Evolutionary conservation across 2,113 vertebrate species (phyloP).

Genomic region (Pao palembangensis): DNA sequence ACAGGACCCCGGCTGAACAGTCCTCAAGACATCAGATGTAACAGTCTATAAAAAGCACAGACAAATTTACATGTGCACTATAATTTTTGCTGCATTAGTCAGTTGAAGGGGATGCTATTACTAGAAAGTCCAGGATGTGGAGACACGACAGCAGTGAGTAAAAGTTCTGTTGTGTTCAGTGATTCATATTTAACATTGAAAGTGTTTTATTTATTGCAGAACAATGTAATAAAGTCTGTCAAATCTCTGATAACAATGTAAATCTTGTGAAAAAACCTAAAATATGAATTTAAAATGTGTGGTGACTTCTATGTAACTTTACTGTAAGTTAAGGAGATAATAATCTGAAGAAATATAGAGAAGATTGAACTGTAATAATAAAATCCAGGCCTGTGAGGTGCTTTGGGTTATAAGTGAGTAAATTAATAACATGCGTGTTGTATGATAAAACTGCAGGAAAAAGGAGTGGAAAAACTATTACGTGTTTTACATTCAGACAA

Average conservation of each 20-base stretch:
- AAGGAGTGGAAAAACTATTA: neutral
- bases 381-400: neutral
- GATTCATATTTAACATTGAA: slow-evolving; percentile 3
- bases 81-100: neutral
- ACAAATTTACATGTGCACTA: neutral
- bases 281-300: too few relatives aligned
- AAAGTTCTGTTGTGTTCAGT: slow-evolving; percentile 1
- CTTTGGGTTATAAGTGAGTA: neutral
- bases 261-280: too few relatives aligned
- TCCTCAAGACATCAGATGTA: too few relatives aligned
- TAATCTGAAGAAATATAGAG: too few relatives aligned
- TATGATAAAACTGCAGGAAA: neutral
- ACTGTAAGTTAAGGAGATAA: too few relatives aligned
- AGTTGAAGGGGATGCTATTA: too few relatives aligned
- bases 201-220: slow-evolving; percentile 28
- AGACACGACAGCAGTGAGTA: neutral
- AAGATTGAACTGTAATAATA: neutral
- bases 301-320: too few relatives aligned
- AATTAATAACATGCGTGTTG: neutral
- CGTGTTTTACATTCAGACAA: slow-evolving; percentile 22
- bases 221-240: neutral
- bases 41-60: too few relatives aligned
- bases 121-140: too few relatives aligned
- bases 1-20: too few relatives aligned
- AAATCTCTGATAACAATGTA: too few relatives aligned